phyloP scores from a whole-genome alignment of 1,140 invertebrate species.

The Plectrocnemia conspersa region DNA sequence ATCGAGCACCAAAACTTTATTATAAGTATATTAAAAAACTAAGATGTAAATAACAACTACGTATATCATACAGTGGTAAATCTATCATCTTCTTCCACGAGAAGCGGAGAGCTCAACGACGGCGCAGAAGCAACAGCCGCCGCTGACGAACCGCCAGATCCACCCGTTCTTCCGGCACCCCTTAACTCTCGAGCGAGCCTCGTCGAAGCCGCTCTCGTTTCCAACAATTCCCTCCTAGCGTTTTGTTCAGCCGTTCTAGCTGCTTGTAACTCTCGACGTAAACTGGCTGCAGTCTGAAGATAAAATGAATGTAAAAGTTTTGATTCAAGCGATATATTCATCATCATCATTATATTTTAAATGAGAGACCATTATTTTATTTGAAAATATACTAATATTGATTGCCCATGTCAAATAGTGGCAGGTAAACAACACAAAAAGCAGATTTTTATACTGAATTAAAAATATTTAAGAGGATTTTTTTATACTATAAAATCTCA shows the following conservation, averaged over 20 bases:
- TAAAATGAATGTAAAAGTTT: neutral
- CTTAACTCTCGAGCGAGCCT: slow-evolving; percentile 1
- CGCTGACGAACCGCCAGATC: neutral
- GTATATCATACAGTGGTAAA: neutral
- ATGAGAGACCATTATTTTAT: too few species aligned
- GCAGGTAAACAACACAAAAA: neutral
- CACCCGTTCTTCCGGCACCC: neutral
- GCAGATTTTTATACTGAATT: neutral
- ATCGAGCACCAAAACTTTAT: neutral
- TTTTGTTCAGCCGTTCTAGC: slow-evolving; percentile 12
- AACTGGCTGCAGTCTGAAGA: slow-evolving; percentile 10
- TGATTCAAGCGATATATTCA: neutral
- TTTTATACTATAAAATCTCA: slow-evolving; percentile 2
- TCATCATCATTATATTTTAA: neutral
- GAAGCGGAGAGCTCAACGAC: neutral
- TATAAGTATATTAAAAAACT: slow-evolving; percentile 11
- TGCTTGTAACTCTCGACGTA: slow-evolving; percentile 20
- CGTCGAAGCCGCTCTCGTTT: slow-evolving; percentile 11
- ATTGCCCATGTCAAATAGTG: neutral
- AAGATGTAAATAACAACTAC: neutral
- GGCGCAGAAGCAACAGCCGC: neutral
- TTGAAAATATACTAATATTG: too few species aligned
- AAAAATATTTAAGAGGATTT: too few species aligned
- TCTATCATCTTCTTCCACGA: slow-evolving; percentile 6
- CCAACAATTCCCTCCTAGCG: slow-evolving; percentile 18